Base-by-base conservation (phyloP, 2,797 vertebrate species). In the Bovichtus diacanthus region DNA sequence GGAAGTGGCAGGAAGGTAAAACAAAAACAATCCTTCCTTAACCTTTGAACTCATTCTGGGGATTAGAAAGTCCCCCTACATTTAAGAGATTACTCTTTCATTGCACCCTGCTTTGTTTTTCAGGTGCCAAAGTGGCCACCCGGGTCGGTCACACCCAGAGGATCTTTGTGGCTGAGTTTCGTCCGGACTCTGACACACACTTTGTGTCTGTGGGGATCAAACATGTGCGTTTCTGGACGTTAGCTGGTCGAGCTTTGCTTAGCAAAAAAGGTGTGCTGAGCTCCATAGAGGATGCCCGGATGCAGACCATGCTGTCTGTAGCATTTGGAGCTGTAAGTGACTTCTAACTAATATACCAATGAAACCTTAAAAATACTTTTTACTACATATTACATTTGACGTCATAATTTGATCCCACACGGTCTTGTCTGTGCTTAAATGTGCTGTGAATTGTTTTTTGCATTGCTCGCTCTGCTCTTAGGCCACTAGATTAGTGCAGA, bases 1-100 rank as follows among this genome's bases (percentile, higher is more conserved):
- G 98, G 98, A 98, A 97, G 83, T 99, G 98, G 98, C 98, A 99
- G 86, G 98, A 99, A 97, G 98, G 98, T 99, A 95, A 55, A 25
- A 29, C 7, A 1, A 38, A 34, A 67, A 31, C 23, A 21, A 39
- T 23, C 13, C 9, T 7, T 18, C 18, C 1, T 25, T 23, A 31
- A 49, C 34, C 25, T 15, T 25, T 25, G 18, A 59, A 16, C 53
- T 73, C 16, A 9, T 10, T 0, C 23, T 56, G 10, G 9, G n/a
- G 31, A 46, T 64, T 29, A 31, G 1, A 61, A 36, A 6, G 3
- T 15, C 19, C 6, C 31, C 66, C 13, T 36, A 36, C 18, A 9
- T 2, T 7, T 46, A 12, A 65, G n/a, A n/a, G 19, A 16, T 69
- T 25, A 47, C 3, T 3, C 31, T 61, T 59, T 10, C n/a, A 36